These are phyloP conservation scores for Centrocercus urophasianus DNA, from an alignment of 2,113 vertebrate genomes.

Conservation along the genomic window DNA sequence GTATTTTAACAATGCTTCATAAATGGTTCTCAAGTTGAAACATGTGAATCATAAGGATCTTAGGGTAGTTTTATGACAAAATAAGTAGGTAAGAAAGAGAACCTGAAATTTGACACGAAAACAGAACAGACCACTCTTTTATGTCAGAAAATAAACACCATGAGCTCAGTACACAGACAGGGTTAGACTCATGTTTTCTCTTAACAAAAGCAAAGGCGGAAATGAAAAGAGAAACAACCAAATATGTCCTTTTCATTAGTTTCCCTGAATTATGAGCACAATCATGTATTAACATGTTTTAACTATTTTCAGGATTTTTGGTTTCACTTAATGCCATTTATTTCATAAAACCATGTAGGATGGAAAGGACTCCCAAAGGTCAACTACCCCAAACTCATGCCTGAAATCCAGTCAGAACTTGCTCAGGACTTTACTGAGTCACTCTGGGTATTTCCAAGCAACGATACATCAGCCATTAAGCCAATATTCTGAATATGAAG, in stretches of 20 bases:
- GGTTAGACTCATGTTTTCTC: background rate
- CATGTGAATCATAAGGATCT: background rate
- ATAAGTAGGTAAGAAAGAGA: background rate
- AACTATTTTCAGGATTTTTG: background rate
- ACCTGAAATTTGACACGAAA: background rate
- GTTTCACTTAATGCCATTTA: background rate
- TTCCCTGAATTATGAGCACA: background rate
- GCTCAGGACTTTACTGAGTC: background rate
- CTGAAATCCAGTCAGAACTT: background rate
- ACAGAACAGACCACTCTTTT: background rate
- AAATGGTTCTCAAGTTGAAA: background rate
- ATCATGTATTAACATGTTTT: background rate
- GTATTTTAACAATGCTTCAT: background rate
- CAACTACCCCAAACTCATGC: background rate
- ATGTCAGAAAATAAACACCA: background rate
- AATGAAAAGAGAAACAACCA: background rate
- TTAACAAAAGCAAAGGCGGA: background rate
- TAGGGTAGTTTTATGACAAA: background rate
- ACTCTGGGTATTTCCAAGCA: background rate
- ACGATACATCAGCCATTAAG: background rate
- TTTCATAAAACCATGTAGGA: fast-evolving
- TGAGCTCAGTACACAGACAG: background rate
- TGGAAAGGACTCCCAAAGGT: background rate
- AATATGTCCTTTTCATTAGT: background rate
- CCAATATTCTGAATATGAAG: background rate